Evolutionary conservation across 2,888 invertebrate species (phyloP).

Genomic region (Zaprionus obscuricornis): DNA sequence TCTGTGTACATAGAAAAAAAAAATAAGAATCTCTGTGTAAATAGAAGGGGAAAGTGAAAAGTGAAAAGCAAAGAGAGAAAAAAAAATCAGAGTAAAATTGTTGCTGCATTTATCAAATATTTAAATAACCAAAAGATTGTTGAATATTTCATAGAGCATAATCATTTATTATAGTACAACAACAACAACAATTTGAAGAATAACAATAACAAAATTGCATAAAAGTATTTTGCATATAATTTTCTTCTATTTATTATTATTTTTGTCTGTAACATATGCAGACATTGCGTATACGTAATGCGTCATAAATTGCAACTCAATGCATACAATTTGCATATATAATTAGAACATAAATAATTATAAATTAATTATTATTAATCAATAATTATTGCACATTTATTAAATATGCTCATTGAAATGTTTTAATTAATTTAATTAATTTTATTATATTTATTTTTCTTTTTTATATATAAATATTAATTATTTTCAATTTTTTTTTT

Average conservation of each 20-base stretch:
- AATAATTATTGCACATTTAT: neutral
- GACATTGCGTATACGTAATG: conserved; percentile 40
- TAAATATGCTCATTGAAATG: too few relatives aligned
- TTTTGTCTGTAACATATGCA: neutral
- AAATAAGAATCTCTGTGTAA: too few relatives aligned
- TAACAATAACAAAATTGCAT: neutral
- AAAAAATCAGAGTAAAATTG: too few relatives aligned
- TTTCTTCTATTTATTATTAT: neutral
- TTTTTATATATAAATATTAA: neutral
- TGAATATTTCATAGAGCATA: conserved; percentile 49
- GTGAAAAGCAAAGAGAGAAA: too few relatives aligned
- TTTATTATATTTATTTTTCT: too few relatives aligned
- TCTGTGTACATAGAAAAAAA: too few relatives aligned
- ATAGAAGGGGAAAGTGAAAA: too few relatives aligned
- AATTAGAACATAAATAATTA: conserved; percentile 2
- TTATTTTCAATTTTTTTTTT: conserved; percentile 4
- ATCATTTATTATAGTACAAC: conserved; percentile 23
- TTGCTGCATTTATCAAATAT: conserved; percentile 36
- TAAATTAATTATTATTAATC: neutral
- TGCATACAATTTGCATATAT: neutral
- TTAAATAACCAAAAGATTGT: conserved; percentile 32
- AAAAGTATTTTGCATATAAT: conserved; percentile 5
- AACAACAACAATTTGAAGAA: too few relatives aligned
- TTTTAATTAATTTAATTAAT: too few relatives aligned
- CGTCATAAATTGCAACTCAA: conserved; percentile 8